phyloP scores from a whole-genome alignment of 2,888 invertebrate genomes.

The Lasioglossum zephyrum region DNA sequence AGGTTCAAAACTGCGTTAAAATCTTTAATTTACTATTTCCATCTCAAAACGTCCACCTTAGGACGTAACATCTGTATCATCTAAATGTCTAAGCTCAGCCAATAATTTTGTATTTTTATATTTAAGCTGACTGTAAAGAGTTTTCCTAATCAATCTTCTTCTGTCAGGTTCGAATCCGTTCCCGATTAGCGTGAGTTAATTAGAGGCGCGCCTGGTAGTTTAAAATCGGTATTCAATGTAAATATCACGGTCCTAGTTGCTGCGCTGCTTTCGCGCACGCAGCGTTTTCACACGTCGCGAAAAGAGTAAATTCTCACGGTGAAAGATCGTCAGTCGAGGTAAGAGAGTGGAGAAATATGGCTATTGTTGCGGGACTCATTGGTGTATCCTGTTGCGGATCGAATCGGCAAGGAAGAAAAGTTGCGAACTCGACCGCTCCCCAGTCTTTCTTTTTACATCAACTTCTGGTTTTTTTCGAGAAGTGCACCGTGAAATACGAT shows the following conservation, averaged over 20 bases:
- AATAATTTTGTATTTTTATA: too few relatives aligned
- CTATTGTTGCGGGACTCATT: conserved; percentile 31
- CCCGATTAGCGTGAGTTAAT: conserved; percentile 2
- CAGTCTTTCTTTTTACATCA: not conserved
- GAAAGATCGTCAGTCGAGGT: conserved; percentile 26
- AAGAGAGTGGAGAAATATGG: conserved; percentile 33
- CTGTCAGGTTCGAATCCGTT: not conserved
- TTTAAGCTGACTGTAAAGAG: not conserved
- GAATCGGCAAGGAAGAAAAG: not conserved
- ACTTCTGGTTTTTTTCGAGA: not conserved
- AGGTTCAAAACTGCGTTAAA: too few relatives aligned
- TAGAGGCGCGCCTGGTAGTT: conserved; percentile 16
- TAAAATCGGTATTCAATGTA: conserved; percentile 33
- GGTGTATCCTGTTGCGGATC: conserved; percentile 17
- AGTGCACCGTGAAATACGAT: not conserved
- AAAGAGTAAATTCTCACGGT: conserved; percentile 21
- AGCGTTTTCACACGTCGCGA: conserved; percentile 31
- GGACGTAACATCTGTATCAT: too few relatives aligned
- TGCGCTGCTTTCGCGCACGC: conserved; percentile 12
- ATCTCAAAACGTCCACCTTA: too few relatives aligned
- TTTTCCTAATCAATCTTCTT: not conserved
- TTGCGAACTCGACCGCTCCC: not conserved
- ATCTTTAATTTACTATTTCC: too few relatives aligned
- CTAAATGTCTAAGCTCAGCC: too few relatives aligned
- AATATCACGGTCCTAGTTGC: conserved; percentile 21